Evolutionary conservation across 1,140 invertebrate species (phyloP), one percentile per base, ranked within the genome.

Genomic region (Parasteatoda tepidariorum): DNA sequence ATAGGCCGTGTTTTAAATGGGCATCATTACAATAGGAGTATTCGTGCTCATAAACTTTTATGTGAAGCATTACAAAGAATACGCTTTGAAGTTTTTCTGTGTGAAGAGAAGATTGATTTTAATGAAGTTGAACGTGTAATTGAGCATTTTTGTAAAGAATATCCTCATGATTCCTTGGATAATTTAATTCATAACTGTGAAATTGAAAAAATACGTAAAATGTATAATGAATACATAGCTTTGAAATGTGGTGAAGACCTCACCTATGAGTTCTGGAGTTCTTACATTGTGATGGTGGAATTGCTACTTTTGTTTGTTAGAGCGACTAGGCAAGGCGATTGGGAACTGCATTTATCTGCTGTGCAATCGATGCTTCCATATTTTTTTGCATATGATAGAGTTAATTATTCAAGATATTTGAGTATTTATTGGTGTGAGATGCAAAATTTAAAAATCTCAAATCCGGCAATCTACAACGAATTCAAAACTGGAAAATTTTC

Each of bases 11-110:
- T 86, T 4, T 28, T 86, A 41, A 83, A 84, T 54, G 87, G 85
- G 31, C 75, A 61, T 64, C 78, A 85, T 7, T 87, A 87, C 67
- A 87, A 85, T 59, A 18, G 86, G 7, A 66, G 54, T 70, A 61
- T 86, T 18, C 71, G 84, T 31, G 33, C 83, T 0, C 83, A 86
- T 54, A 87, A 87, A 57, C 13, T 86, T 15, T 55, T 84, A n/a
- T 85, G 64, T 81, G 85, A 86, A 83, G 83, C 85, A 22, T 38
- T 86, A 18, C 24, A 57, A 18, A 24, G 85, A 31, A 24, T 87
- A 3, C 38, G 4, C 38, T 4, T 2, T 48, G 2, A 48, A 48
- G 18, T 4, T 48, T 48, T 48, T 48, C 38, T 4, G 57, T 22
- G 7, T 48, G 41, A n/a, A n/a, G n/a, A n/a, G n/a, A n/a, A 18